Base-by-base conservation (phyloP, 2,797 vertebrate species). In the Ibycter americanus region DNA sequence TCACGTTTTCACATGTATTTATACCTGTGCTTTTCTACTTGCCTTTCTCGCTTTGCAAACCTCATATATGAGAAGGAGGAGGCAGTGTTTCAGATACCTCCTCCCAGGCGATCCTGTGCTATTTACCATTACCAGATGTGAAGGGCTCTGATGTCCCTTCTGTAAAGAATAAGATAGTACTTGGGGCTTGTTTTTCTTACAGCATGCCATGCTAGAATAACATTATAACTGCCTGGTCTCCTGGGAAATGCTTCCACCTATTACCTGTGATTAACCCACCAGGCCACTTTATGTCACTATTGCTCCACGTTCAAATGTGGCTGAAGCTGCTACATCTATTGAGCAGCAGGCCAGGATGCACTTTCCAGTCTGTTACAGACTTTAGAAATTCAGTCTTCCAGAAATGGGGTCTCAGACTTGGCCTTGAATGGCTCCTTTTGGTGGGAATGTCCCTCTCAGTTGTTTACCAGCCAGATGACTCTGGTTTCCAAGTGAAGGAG, bases 221-320 rank as follows among this genome's bases (percentile, higher is more conserved):
- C 14, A 11, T 31, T 34, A 3, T 29, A 29, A 26, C 77, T 72
- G 26, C n/a, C 44, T 42, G 36, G 26, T 85, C 61, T 83, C 63
- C 73, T 56, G 74, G 79, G 90, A 93, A 83, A 54, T 58, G 32
- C 32, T 83, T 80, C 52, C 14, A 38, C 52, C 29, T 66, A n/a
- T 61, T 80, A 85, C 88, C 62, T 87, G 93, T 91, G 93, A 76
- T 94, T 89, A 94, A 94, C n/a, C 9, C 46, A 54, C 51, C 49
- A 68, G 65, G 68, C 78, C 87, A 72, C 74, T 94, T 94, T 85
- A 89, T 93, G 90, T 96, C 90, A 94, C 88, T 91, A 20, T 67
- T 92, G 92, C 63, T 93, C 61, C 82, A 90, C 0, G 1, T 66
- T 78, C 74, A 66, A 36, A 29, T 4, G 18, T 26, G 25, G 29